phyloP scores from a whole-genome alignment of 1,140 invertebrate genomes.

The Bombus waltoni region DNA sequence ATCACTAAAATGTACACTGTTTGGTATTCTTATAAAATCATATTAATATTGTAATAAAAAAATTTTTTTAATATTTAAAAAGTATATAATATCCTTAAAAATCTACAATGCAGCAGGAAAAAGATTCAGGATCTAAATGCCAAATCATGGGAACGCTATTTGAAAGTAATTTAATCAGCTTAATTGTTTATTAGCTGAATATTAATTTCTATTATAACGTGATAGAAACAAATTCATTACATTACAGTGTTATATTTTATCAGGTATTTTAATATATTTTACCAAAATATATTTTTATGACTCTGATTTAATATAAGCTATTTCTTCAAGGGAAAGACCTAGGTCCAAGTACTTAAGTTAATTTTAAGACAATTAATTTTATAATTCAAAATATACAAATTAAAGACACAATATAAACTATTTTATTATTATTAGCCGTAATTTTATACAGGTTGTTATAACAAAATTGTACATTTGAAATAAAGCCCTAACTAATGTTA shows the following conservation, averaged over 20 bases:
- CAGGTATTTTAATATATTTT: conserved; percentile 42
- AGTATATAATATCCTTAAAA: neutral
- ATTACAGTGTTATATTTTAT: conserved; percentile 22
- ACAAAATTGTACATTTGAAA: conserved; percentile 61
- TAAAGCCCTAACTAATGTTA: conserved; percentile 55
- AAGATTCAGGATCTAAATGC: conserved; percentile 37
- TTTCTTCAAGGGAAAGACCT: conserved; percentile 12
- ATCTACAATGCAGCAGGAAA: conserved; percentile 31
- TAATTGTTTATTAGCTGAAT: conserved; percentile 24
- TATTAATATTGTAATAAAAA: neutral
- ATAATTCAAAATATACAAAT: conserved; percentile 32
- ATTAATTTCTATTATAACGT: conserved; percentile 27
- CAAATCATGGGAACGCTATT: conserved; percentile 40
- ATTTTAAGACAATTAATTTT: conserved; percentile 26
- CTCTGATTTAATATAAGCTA: conserved; percentile 16
- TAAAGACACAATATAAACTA: neutral
- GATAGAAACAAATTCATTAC: conserved; percentile 22
- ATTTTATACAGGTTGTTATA: conserved; percentile 62
- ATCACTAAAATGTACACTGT: neutral
- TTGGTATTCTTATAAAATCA: neutral
- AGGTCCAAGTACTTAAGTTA: conserved; percentile 16
- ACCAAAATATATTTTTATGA: conserved; percentile 50
- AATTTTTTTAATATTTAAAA: neutral
- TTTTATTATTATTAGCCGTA: conserved; percentile 6
- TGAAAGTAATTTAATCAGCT: conserved; percentile 25